phyloP scores from a whole-genome alignment of 2,888 invertebrate species.

The Chrysolina americana region DNA sequence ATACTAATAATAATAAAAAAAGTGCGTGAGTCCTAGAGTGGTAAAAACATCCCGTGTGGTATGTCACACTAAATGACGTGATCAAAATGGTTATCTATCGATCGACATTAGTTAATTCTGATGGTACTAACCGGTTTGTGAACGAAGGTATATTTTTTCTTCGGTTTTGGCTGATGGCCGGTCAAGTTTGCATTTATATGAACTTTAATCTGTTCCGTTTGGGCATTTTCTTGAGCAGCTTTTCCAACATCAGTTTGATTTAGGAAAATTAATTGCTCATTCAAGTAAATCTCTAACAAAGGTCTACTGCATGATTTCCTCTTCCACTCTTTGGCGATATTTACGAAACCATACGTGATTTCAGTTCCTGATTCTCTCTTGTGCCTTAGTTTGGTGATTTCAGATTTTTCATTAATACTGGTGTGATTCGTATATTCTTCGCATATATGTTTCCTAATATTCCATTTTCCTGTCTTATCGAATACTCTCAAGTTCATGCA shows the following conservation, averaged over 20 bases:
- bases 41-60: too few relatives aligned
- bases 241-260: neutral
- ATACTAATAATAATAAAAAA: too few relatives aligned
- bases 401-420: neutral
- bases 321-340: slow-evolving; percentile 2
- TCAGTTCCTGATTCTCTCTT: neutral
- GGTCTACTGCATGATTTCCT: neutral
- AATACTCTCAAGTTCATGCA: neutral
- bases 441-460: neutral
- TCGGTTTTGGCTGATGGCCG: neutral
- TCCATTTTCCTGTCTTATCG: neutral
- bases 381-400: neutral
- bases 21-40: too few relatives aligned
- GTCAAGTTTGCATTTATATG: slow-evolving; percentile 9
- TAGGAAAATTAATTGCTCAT: neutral
- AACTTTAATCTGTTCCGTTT: neutral
- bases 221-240: neutral
- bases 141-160: neutral
- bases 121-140: neutral
- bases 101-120: too few relatives aligned
- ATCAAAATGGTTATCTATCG: too few relatives aligned
- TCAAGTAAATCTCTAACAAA: neutral
- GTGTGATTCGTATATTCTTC: neutral
- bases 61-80: too few relatives aligned
- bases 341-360: neutral